These are phyloP conservation scores for Drosophila lowei DNA, from an alignment of 1,140 invertebrate species.

Conservation along the genomic window DNA sequence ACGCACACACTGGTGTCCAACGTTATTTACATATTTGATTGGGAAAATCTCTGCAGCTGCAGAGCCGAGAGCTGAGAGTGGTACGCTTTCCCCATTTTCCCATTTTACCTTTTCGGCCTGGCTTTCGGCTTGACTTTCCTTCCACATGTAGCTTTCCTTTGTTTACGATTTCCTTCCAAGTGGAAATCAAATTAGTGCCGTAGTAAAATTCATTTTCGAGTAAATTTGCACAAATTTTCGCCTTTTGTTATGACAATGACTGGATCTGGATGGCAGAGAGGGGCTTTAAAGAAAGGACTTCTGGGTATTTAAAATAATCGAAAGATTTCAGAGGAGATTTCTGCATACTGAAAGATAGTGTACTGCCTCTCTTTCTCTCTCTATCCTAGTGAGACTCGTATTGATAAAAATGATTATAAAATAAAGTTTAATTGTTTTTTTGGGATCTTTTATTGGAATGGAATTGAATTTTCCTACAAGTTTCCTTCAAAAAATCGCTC, in stretches of 20 bases:
- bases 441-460: too few relatives aligned
- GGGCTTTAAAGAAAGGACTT: constrained; percentile 5
- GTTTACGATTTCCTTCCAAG: constrained; percentile 9
- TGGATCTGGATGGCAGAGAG: not conserved
- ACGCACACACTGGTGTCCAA: constrained; percentile 10
- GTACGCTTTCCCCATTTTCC: constrained; percentile 15
- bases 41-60: constrained; percentile 52
- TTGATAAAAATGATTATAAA: too few relatives aligned
- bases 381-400: too few relatives aligned
- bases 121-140: too few relatives aligned
- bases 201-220: constrained; percentile 58
- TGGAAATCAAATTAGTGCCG: constrained; percentile 69
- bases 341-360: too few relatives aligned
- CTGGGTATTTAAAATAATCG: not conserved
- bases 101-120: constrained; percentile 28
- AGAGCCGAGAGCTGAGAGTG: not conserved
- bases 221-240: constrained; percentile 56
- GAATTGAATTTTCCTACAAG: too few relatives aligned
- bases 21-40: constrained; percentile 79
- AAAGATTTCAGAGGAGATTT: too few relatives aligned
- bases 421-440: too few relatives aligned
- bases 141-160: constrained; percentile 34
- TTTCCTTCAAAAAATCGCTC: too few relatives aligned
- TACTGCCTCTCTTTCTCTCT: too few relatives aligned
- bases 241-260: constrained; percentile 36